Base-by-base conservation (phyloP, 2,113 vertebrate genomes). In the Ceyx cyanopectus region DNA sequence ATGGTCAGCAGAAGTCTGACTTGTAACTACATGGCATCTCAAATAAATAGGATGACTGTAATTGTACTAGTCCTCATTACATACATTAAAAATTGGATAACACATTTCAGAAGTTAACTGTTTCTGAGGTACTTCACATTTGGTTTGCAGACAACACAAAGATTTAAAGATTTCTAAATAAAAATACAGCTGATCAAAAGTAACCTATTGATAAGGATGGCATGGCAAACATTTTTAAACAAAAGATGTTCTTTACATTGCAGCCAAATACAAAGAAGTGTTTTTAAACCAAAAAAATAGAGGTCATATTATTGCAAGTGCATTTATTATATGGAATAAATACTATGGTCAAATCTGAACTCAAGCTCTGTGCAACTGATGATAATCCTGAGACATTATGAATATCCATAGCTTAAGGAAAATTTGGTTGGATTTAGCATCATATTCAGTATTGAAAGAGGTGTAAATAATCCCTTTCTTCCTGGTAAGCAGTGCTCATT, bases 11-110 rank as follows among this genome's bases (percentile, higher is more conserved):
- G 41, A 84, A 81, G 30, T 89, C 91, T 77, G 45, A 74, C 65
- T 91, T 93, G 66, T 82, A 77, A 27, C 43, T 95, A 14, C 23
- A 29, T 82, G 37, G 43, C 20, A 43, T 53, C 22, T 73, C 89
- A 88, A 88, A 90, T 92, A 84, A 78, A 94, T 74, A 77, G 24
- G 23, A 69, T 86, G 27, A 77, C 56, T 89, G 5, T 81, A 81
- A 56, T 60, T 84, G 50, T 60, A 56, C 9, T 57, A 61, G 46
- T 51, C n/a, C 63, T 92, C 18, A 69, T 48, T 77, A 87, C 93
- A 87, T n/a, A 89, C 65, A 87, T 94, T 61, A 89, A 81, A 50
- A 77, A 66, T 57, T 57, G 73, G 46, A 66, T 81, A 81, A 69
- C 46, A 60, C 83, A 27, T 93, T 87, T 91, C 4, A 3, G 65